phyloP scores from a whole-genome alignment of 2,888 invertebrate genomes.

The Panzeria rudis region DNA sequence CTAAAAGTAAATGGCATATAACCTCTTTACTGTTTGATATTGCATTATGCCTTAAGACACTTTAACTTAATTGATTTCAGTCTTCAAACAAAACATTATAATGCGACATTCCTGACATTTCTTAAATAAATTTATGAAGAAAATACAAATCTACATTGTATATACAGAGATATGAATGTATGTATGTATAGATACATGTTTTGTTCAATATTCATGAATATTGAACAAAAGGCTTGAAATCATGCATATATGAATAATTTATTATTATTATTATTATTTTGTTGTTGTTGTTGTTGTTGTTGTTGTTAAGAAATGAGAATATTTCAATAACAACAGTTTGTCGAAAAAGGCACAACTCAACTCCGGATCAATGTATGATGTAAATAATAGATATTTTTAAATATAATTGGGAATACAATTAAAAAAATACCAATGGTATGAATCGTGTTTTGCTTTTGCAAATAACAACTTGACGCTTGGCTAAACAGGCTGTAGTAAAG shows the following conservation, averaged over 20 bases:
- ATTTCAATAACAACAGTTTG: slow-evolving; percentile 20
- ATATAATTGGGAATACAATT: slow-evolving; percentile 36
- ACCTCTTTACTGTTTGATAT: neutral
- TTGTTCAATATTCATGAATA: neutral
- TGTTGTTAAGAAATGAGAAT: slow-evolving; percentile 10
- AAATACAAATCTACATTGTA: no score
- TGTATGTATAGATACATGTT: neutral
- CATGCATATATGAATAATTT: neutral
- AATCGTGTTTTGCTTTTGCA: slow-evolving; percentile 38
- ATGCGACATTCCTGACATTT: no score
- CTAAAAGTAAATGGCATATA: neutral
- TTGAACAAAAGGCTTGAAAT: slow-evolving; percentile 9
- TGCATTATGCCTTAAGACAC: no score
- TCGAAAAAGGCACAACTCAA: slow-evolving; percentile 15
- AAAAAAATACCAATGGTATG: slow-evolving; percentile 55
- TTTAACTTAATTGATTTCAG: no score
- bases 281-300: no score
- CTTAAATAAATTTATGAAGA: no score
- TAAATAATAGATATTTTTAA: slow-evolving; percentile 19
- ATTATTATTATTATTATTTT: neutral
- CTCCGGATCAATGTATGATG: slow-evolving; percentile 5
- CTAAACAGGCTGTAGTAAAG: neutral
- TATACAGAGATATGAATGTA: neutral
- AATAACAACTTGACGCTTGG: slow-evolving; percentile 41
- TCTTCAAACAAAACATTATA: no score